Percentiles rank a stretch among this genome's conserved stretches.
Evolutionary conservation across 2,888 invertebrate species (phyloP).

Genomic region (Boloria selene): DNA sequence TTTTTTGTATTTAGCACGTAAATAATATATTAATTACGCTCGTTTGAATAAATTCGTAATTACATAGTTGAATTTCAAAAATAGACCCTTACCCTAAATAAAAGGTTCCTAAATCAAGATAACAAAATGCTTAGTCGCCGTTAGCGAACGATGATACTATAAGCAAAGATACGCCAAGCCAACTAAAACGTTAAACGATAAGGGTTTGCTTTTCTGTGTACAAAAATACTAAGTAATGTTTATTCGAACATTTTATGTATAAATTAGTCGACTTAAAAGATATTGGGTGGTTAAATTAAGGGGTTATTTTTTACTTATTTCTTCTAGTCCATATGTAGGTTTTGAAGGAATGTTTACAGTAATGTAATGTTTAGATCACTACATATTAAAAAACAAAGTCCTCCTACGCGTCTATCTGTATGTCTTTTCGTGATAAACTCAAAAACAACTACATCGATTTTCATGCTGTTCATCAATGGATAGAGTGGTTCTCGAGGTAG

Average conservation of each 20-base stretch:
- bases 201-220: not conserved
- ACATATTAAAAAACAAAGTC: too few relatives aligned
- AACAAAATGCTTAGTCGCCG: slow-evolving; percentile 20
- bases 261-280: not conserved
- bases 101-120: slow-evolving; percentile 9
- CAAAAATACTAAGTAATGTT: not conserved
- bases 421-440: too few relatives aligned
- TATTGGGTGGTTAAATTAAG: not conserved
- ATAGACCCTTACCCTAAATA: slow-evolving; percentile 8
- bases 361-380: too few relatives aligned
- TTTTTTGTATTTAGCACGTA: too few relatives aligned
- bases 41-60: not conserved
- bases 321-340: too few relatives aligned
- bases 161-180: slow-evolving; percentile 9
- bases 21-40: too few relatives aligned
- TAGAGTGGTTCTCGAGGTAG: too few relatives aligned
- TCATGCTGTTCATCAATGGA: too few relatives aligned
- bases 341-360: too few relatives aligned
- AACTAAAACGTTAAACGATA: slow-evolving; percentile 17
- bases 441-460: too few relatives aligned
- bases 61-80: slow-evolving; percentile 9
- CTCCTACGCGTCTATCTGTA: too few relatives aligned
- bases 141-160: slow-evolving; percentile 14
- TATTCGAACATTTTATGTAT: not conserved
- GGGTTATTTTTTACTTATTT: too few relatives aligned